A percentile compares a stretch with the other conserved stretches of the same genome.
Conservation (phyloP, 2,888 invertebrate genomes). For the Amaurobius ferox region DNA sequence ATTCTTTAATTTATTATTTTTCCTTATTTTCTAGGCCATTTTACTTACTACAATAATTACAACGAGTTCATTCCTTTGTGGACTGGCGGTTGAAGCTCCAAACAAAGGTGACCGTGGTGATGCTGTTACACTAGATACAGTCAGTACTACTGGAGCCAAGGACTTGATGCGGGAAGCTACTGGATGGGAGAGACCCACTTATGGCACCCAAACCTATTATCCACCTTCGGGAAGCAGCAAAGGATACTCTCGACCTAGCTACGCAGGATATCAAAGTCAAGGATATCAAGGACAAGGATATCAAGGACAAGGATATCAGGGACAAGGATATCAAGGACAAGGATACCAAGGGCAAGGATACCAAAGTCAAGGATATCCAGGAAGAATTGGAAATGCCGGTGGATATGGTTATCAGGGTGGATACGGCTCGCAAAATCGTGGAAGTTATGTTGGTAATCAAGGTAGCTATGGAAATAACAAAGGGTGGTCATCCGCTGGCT, state of each 20-base stretch:
- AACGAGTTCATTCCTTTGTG: neutral
- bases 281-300: neutral
- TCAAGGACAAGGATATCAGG: too few species aligned
- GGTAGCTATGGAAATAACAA: conserved; percentile 40
- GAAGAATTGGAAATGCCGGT: neutral
- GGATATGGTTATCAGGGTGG: conserved; percentile 17
- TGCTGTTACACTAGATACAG: conserved; percentile 13
- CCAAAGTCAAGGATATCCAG: neutral
- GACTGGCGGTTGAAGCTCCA: neutral
- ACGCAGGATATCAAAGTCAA: conserved; percentile 9
- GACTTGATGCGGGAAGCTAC: conserved; percentile 54
- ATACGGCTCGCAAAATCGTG: neutral
- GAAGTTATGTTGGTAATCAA: conserved; percentile 19
- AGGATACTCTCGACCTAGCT: conserved; percentile 3
- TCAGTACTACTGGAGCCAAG: conserved; percentile 38
- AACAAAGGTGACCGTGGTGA: conserved; percentile 55
- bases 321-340: too few species aligned
- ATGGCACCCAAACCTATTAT: conserved; percentile 45
- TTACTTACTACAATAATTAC: too few species aligned
- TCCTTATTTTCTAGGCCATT: neutral
- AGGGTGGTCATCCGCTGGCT: conserved; percentile 33
- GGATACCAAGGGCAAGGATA: too few species aligned
- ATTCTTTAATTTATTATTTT: too few species aligned
- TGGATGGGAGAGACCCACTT: conserved; percentile 41
- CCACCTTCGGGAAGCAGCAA: neutral